A percentile compares a stretch with the other conserved stretches of the same genome.
Evolutionary conservation across 2,888 invertebrate species (phyloP).

Genomic region (Pyrrhopygopsis socrates): DNA sequence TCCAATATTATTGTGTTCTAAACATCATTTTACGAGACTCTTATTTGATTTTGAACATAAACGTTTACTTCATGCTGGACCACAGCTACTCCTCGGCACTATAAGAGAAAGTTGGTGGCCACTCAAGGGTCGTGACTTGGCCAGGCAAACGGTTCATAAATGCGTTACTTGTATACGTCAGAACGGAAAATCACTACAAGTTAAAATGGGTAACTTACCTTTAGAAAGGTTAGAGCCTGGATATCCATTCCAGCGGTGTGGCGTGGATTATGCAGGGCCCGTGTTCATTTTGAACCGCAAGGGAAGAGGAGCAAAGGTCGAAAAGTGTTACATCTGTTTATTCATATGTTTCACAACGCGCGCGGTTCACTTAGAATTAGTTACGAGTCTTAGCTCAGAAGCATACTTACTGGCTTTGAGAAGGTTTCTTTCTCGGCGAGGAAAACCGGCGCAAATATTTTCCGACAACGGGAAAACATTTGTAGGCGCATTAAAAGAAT

Average conservation of each 20-base stretch:
- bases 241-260: constrained; percentile 33
- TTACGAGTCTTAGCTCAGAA: constrained; percentile 47
- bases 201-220: constrained; percentile 37
- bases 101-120: constrained; percentile 63
- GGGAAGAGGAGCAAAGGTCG: constrained; percentile 32
- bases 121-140: constrained; percentile 59
- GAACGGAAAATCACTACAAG: constrained; percentile 39
- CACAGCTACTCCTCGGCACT: constrained; percentile 48
- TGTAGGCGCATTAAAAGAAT: too few relatives aligned
- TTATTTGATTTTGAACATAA: constrained; percentile 60
- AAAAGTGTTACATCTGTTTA: constrained; percentile 57
- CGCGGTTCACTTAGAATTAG: constrained; percentile 69
- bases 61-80: constrained; percentile 64
- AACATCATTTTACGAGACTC: constrained; percentile 50
- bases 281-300: constrained; percentile 39
- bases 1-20: constrained; percentile 49
- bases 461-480: too few relatives aligned
- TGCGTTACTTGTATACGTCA: constrained; percentile 61
- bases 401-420: constrained; percentile 41
- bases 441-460: too few relatives aligned
- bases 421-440: constrained; percentile 30
- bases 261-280: constrained; percentile 65
- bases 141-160: constrained; percentile 36
- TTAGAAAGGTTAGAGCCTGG: constrained; percentile 13
- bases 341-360: constrained; percentile 33